Percentiles rank a stretch among this genome's conserved stretches.
These are phyloP conservation scores for Grus americana DNA, from an alignment of 2,113 vertebrate species.

Conservation along the genomic window DNA sequence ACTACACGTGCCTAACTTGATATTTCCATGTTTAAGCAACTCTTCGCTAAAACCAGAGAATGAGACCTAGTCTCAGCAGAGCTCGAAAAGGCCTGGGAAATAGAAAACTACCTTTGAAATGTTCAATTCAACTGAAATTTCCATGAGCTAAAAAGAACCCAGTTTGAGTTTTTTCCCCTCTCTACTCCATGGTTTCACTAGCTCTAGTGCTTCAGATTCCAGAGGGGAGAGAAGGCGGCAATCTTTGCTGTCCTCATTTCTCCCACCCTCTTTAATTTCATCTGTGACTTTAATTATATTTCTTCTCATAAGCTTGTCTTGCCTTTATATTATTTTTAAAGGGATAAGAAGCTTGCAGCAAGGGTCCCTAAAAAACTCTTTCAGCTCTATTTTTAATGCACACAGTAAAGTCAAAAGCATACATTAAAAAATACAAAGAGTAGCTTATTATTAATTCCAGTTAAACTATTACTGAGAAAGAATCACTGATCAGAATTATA, in stretches of 20 bases:
- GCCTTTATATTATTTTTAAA: conserved; percentile 55
- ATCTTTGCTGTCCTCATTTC: conserved; percentile 45
- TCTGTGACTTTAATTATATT: conserved; percentile 67
- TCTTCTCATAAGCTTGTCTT: conserved; percentile 32
- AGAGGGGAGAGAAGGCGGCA: not conserved
- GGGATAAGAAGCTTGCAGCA: conserved; percentile 51
- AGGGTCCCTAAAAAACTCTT: conserved; percentile 36
- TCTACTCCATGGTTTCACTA: not conserved
- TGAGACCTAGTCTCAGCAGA: not conserved
- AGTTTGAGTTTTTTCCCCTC: not conserved
- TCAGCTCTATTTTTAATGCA: conserved; percentile 68
- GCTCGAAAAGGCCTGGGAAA: not conserved
- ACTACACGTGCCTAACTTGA: not conserved
- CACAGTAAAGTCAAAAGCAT: conserved; percentile 27
- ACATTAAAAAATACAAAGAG: conserved; percentile 45
- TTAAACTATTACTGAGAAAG: conserved; percentile 54
- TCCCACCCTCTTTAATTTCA: conserved; percentile 33
- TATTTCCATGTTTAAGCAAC: not conserved
- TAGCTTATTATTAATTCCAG: conserved; percentile 61
- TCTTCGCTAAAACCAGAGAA: not conserved
- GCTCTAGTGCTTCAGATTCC: conserved; percentile 14
- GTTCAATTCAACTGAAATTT: not conserved
- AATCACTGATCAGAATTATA: conserved; percentile 49
- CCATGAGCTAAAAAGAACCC: not conserved
- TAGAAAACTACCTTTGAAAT: not conserved